A percentile compares a stretch with the other conserved stretches of the same genome.
phyloP scores from a whole-genome alignment of 1,140 invertebrate species.

The Amphibalanus amphitrite region DNA sequence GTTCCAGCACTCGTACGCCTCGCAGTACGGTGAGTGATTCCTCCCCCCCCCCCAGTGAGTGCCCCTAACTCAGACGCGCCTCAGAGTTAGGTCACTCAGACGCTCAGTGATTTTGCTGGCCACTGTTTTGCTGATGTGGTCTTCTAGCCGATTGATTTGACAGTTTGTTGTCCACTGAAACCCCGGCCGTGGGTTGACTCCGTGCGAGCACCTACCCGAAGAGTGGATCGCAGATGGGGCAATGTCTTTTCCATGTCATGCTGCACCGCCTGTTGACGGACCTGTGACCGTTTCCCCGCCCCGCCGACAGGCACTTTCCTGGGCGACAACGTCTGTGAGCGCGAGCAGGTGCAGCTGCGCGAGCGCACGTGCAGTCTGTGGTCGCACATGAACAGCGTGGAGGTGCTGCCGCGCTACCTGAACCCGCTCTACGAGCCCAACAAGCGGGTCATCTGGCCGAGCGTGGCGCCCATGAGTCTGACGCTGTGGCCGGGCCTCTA shows the following conservation, averaged over 20 bases:
- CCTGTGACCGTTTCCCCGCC: too few relatives aligned
- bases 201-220: too few relatives aligned
- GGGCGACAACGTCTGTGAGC: constrained; percentile 76
- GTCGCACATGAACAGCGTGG: constrained; percentile 82
- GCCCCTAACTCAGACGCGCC: too few relatives aligned
- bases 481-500: constrained; percentile 42
- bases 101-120: too few relatives aligned
- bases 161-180: too few relatives aligned
- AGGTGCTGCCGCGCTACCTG: constrained; percentile 60
- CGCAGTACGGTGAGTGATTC: constrained; percentile 57
- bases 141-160: too few relatives aligned
- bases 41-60: constrained; percentile 20
- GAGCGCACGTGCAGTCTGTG: constrained; percentile 74
- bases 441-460: constrained; percentile 84
- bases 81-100: too few relatives aligned
- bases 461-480: constrained; percentile 88
- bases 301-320: constrained; percentile 61
- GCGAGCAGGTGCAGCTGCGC: constrained; percentile 47
- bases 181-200: too few relatives aligned
- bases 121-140: too few relatives aligned
- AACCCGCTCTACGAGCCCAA: constrained; percentile 96
- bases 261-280: too few relatives aligned
- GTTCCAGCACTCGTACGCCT: constrained; percentile 85
- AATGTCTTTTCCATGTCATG: too few relatives aligned
- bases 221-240: too few relatives aligned